Evolutionary conservation across 2,113 vertebrate genomes (phyloP), one percentile per base, ranked within the genome.

Genomic region (Antigone vipio): DNA sequence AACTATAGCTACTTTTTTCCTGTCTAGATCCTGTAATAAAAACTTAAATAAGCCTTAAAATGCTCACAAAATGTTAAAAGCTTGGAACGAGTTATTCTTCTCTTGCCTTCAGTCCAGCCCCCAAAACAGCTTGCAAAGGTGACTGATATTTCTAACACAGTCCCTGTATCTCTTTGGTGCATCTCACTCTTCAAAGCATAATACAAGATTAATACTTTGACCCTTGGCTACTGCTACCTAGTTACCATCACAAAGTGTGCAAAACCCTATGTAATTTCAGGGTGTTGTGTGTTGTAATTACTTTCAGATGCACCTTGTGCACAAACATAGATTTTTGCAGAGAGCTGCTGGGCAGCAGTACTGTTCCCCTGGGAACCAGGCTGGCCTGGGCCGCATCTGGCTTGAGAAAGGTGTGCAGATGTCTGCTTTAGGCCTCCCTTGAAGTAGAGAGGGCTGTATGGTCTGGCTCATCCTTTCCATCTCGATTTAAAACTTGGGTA

Each of bases 21-120:
- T 97, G 91, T 96, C 91, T 96, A 62, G 89, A 76, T 92, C 82
- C 95, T 98, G 95, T 97, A 97, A 95, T 88, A 92, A 97, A 86
- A 92, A 92, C 85, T 97, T 97, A 95, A 97, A 42, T 64, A 92
- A 98, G 98, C 98, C 98, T 98, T 98, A 98, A 98, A 98, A 75
- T 92, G 96, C 42, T 90, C 75, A 96, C 84, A 93, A 96, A 69
- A 77, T 45, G 60, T 93, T 95, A 95, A 96, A 97, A 97, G 91
- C 90, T 97, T 97, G 96, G 93, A 95, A 56, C 12, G 74, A 96
- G 71, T 90, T 94, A 8, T 29, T 68, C 23, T 72, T 84, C 44
- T 94, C 38, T 87, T 93, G 78, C 63, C 72, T 93, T 79, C 74
- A 69, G 58, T 69, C 42, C 29, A 20, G 55, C 27, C 30, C 59